Conservation (phyloP, 1,140 invertebrate genomes). For the Sminthurinus signatus region DNA sequence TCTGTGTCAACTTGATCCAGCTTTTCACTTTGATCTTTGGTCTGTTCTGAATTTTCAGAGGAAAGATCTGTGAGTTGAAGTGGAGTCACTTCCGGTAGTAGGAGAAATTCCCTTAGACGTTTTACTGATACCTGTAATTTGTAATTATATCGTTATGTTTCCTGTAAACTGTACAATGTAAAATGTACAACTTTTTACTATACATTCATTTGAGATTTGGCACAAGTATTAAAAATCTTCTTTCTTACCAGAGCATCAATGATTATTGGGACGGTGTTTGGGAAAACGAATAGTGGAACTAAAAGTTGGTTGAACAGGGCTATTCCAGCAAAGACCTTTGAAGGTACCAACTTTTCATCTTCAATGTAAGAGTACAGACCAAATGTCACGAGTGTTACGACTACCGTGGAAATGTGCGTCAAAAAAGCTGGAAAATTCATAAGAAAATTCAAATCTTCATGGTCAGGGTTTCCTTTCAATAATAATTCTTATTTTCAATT, state of each 20-base stretch:
- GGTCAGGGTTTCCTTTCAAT: too few relatives aligned
- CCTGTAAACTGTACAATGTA: too few relatives aligned
- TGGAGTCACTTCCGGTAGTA: slow-evolving; percentile 59
- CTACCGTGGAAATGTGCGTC: slow-evolving; percentile 63
- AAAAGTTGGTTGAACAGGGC: slow-evolving; percentile 74
- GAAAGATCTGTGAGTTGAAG: slow-evolving; percentile 45
- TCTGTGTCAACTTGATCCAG: too few relatives aligned
- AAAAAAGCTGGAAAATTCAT: slow-evolving; percentile 64
- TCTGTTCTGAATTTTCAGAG: too few relatives aligned
- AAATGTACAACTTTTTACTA: too few relatives aligned
- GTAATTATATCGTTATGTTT: neutral
- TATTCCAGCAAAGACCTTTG: slow-evolving; percentile 65
- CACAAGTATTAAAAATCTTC: too few relatives aligned
- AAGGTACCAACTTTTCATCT: slow-evolving; percentile 55
- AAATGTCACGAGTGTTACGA: slow-evolving; percentile 66
- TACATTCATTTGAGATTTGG: too few relatives aligned
- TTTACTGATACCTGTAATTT: slow-evolving; percentile 57
- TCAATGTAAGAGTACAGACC: slow-evolving; percentile 57
- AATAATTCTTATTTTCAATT: too few relatives aligned
- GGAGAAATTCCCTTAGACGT: slow-evolving; percentile 60
- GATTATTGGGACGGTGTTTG: slow-evolving; percentile 67
- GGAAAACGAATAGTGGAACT: slow-evolving; percentile 69
- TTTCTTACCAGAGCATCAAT: slow-evolving; percentile 62
- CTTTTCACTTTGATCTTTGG: too few relatives aligned
- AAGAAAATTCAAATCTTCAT: too few relatives aligned